These are phyloP conservation scores for Atherinomorus stipes DNA, from an alignment of 2,113 vertebrate genomes.

Conservation along the genomic window DNA sequence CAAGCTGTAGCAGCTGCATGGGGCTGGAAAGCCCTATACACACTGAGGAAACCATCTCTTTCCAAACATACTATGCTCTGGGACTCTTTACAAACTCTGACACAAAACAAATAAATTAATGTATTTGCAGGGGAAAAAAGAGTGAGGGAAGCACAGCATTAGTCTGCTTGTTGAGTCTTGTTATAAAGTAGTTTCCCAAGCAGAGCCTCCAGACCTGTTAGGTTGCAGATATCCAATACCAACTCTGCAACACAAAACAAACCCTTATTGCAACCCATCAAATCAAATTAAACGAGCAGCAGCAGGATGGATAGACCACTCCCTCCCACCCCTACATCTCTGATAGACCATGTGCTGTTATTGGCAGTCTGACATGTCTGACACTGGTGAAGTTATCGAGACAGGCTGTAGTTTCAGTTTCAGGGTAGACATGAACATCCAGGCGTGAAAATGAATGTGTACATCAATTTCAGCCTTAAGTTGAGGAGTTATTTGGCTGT, in stretches of 20 bases:
- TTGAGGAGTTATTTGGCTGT: conserved; percentile 24
- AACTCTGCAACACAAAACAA: conserved; percentile 41
- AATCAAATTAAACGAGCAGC: conserved; percentile 32
- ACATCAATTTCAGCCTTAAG: conserved; percentile 19
- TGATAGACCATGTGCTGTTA: neutral
- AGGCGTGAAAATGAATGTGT: conserved; percentile 27
- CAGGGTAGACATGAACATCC: conserved; percentile 21
- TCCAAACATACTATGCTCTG: conserved; percentile 19
- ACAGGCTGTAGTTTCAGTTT: neutral
- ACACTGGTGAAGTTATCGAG: conserved; percentile 17
- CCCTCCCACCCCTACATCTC: neutral
- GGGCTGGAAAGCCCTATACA: neutral
- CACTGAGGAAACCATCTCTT: conserved; percentile 3
- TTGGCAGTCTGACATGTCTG: conserved; percentile 40
- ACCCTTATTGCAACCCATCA: conserved; percentile 45
- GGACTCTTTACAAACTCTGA: conserved; percentile 43
- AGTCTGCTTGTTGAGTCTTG: conserved; percentile 9
- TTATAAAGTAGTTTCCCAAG: neutral
- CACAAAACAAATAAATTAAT: conserved; percentile 43
- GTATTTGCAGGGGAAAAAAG: conserved; percentile 3
- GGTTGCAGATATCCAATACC: conserved; percentile 47
- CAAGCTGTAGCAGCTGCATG: conserved; percentile 4
- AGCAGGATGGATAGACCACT: neutral
- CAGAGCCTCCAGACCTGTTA: conserved; percentile 16
- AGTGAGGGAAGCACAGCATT: neutral